Evolutionary conservation across 2,113 vertebrate genomes (phyloP), one percentile per base, ranked within the genome.

Genomic region (Campylomormyrus numenius): DNA sequence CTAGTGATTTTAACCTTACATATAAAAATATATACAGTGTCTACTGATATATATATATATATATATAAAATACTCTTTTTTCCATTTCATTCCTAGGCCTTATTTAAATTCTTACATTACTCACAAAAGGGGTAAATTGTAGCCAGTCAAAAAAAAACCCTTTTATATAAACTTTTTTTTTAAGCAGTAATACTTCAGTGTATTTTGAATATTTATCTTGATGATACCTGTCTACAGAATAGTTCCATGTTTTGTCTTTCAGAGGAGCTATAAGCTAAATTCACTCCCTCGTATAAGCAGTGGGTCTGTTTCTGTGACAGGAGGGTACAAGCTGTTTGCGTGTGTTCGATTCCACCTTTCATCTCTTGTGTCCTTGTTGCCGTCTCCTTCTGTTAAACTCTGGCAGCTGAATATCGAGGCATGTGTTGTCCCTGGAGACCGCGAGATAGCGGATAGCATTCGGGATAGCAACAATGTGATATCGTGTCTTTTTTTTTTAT

Each of bases 241-340:
- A 91, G 91, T 91, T 93, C 93, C 91, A 93, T 94, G 92, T 93
- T 93, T 92, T 95, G 92, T 93, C 94, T 92, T 70, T 31, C 62
- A 66, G 90, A 93, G 90, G 94, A 91, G 90, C 27, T 66, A 93
- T 86, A 74, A 85, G 87, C 86, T 92, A 91, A 92, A 95, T 90
- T 94, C 93, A 94, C 94, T 91, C 94, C 94, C 94, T 94, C 93
- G 91, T 95, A 93, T 93, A 93, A 95, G 93, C 91, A 94, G 94
- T 94, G 93, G 93, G 92, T 92, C 93, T 56, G 88, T 93, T 92
- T 93, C 89, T 83, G 93, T 93, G 92, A 88, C 91, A 91, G 88
- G 92, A 91, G 92, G 74, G 45, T 93, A 74, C 91, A 93, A 91
- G 50, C 31, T 15, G 50, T 80, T 50, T 87, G 91, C 89, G 90